A percentile compares a stretch with the other conserved stretches of the same genome.
Evolutionary conservation across 2,113 vertebrate genomes (phyloP).

Genomic region (Salminus brasiliensis): DNA sequence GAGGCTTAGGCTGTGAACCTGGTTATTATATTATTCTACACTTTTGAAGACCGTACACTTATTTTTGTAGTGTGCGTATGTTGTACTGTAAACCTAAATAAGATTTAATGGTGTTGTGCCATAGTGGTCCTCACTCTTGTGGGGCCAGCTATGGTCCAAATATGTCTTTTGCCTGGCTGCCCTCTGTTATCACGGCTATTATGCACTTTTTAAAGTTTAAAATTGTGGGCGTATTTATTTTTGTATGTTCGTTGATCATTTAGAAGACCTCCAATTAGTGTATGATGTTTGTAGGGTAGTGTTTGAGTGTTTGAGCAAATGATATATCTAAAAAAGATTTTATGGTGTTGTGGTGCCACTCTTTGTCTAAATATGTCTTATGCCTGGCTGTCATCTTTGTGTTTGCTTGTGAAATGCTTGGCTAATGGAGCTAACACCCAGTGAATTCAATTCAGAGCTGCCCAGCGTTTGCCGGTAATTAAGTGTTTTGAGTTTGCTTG

Average conservation of each 20-base stretch:
- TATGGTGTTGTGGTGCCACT: conserved; percentile 52
- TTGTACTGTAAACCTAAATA: too few species aligned
- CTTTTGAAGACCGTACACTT: background rate
- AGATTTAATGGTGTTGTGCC: too few species aligned
- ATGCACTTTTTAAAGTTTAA: too few species aligned
- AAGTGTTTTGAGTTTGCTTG: conserved; percentile 28
- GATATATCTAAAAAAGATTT: conserved; percentile 35
- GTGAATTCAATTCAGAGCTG: conserved; percentile 9
- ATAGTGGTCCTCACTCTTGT: too few species aligned
- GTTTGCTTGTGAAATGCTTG: conserved; percentile 42
- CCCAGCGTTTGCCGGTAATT: conserved; percentile 38
- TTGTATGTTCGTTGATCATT: background rate
- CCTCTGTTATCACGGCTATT: too few species aligned
- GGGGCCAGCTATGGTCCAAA: too few species aligned
- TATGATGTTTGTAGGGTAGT: background rate
- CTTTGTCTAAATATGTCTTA: conserved; percentile 22
- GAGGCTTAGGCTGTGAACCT: background rate
- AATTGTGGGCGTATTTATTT: background rate
- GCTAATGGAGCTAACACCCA: conserved; percentile 29
- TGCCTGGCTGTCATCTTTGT: conserved; percentile 29
- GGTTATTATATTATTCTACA: background rate
- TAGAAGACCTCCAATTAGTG: background rate
- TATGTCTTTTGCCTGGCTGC: too few species aligned
- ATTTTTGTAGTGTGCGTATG: too few species aligned
- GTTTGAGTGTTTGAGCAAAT: background rate